Conservation (phyloP, 2,113 vertebrate genomes). For the Myanophis thanlyinensis region DNA sequence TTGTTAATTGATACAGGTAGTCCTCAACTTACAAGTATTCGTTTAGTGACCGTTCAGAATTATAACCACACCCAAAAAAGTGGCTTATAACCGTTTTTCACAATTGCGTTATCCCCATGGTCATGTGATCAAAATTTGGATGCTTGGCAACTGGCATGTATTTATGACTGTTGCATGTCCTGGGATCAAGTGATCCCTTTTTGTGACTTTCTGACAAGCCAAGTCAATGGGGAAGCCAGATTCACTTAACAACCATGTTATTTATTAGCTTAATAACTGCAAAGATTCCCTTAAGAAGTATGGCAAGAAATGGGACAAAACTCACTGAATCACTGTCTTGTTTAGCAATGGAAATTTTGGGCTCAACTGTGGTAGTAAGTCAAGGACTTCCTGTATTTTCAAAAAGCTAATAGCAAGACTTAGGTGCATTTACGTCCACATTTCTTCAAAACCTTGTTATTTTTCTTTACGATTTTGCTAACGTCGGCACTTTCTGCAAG, state of each 20-base stretch:
- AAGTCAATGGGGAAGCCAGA: not conserved
- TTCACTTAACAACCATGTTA: not conserved
- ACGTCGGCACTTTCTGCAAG: not conserved
- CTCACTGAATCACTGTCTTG: not conserved
- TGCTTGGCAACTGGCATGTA: not conserved
- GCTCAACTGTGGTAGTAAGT: not conserved
- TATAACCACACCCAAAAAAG: not conserved
- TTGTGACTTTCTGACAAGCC: not conserved
- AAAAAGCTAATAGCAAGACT: not conserved
- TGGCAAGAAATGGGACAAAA: not conserved
- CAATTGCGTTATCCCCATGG: not conserved
- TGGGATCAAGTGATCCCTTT: not conserved
- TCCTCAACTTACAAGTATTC: not conserved
- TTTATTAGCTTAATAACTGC: not conserved
- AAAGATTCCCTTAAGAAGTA: not conserved
- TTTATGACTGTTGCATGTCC: not conserved
- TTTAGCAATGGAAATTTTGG: not conserved
- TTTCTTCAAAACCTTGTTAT: not conserved
- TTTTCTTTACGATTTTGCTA: not conserved
- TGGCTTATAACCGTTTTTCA: not conserved
- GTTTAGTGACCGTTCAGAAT: not conserved
- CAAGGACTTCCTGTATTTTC: not conserved
- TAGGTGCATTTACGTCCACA: not conserved
- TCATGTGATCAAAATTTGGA: not conserved
- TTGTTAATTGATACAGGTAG: not conserved